Percentiles rank a stretch among this genome's conserved stretches.
Evolutionary conservation across 1,140 invertebrate genomes (phyloP).

Genomic region (Cotesia typhae): DNA sequence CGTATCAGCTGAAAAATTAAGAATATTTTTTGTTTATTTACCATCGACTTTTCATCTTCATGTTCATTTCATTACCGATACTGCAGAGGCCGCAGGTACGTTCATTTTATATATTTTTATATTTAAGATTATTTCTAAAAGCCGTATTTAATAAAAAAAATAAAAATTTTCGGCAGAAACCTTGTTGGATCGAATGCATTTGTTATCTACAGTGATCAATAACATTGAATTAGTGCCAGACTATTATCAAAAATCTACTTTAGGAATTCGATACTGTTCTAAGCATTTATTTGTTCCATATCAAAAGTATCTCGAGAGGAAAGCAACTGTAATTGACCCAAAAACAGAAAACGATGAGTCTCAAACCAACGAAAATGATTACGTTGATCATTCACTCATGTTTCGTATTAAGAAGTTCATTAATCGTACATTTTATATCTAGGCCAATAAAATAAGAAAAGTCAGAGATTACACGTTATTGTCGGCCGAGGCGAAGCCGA

Average conservation of each 20-base stretch:
- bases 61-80: constrained; percentile 89
- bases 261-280: constrained; percentile 74
- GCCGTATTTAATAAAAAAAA: too few species aligned
- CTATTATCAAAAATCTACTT: constrained; percentile 84
- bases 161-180: constrained; percentile 57
- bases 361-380: too few species aligned
- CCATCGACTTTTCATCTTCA: constrained; percentile 97
- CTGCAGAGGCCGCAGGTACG: constrained; percentile 81
- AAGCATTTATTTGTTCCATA: constrained; percentile 10
- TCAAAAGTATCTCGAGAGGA: neutral
- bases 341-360: neutral
- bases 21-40: constrained; percentile 94
- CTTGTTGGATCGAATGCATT: constrained; percentile 83
- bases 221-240: constrained; percentile 85
- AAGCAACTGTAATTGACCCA: too few species aligned
- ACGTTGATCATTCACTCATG: too few species aligned
- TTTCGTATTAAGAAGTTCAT: too few species aligned
- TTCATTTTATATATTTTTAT: constrained; percentile 12
- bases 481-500: too few species aligned
- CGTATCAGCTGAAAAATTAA: constrained; percentile 74
- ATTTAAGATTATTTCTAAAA: neutral
- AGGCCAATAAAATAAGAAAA: too few species aligned
- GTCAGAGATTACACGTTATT: too few species aligned
- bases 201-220: constrained; percentile 86
- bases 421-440: too few species aligned